These are phyloP conservation scores for Drosophila serrata DNA, from an alignment of 1,140 invertebrate species.

Conservation along the genomic window DNA sequence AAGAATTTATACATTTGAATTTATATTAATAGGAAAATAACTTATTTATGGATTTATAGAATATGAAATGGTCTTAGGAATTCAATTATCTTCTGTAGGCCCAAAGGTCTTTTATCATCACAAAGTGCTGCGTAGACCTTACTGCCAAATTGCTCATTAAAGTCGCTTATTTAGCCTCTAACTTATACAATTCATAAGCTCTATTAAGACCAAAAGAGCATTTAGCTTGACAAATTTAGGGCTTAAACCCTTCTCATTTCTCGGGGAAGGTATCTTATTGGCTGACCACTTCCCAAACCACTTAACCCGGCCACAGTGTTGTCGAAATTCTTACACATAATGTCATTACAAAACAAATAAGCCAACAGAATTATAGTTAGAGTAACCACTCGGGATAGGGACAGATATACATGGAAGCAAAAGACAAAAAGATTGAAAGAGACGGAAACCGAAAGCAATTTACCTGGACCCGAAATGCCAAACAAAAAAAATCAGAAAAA, in stretches of 20 bases:
- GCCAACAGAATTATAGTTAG: constrained; percentile 46
- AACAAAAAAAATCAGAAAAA: constrained; percentile 19
- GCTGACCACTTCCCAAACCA: constrained; percentile 17
- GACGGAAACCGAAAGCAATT: constrained; percentile 45
- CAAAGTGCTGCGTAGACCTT: background rate
- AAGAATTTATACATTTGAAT: background rate
- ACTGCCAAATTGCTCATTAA: background rate
- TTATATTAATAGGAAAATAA: background rate
- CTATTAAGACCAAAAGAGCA: background rate
- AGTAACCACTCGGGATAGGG: constrained; percentile 38
- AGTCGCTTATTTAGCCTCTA: background rate
- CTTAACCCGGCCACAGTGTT: constrained; percentile 16
- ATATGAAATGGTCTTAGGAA: background rate
- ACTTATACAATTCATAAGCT: background rate
- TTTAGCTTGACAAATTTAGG: background rate
- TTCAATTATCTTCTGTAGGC: background rate
- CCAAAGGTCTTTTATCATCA: background rate
- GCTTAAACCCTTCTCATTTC: background rate
- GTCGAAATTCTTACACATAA: constrained; percentile 27
- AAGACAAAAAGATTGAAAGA: constrained; percentile 38
- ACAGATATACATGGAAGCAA: constrained; percentile 16
- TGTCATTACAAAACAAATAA: constrained; percentile 41
- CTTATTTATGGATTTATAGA: background rate
- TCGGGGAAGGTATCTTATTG: constrained; percentile 7
- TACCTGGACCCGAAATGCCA: constrained; percentile 22